A percentile compares a stretch with the other conserved stretches of the same genome.
Conservation (phyloP, 2,888 invertebrate genomes). For the Panzeria rudis region DNA sequence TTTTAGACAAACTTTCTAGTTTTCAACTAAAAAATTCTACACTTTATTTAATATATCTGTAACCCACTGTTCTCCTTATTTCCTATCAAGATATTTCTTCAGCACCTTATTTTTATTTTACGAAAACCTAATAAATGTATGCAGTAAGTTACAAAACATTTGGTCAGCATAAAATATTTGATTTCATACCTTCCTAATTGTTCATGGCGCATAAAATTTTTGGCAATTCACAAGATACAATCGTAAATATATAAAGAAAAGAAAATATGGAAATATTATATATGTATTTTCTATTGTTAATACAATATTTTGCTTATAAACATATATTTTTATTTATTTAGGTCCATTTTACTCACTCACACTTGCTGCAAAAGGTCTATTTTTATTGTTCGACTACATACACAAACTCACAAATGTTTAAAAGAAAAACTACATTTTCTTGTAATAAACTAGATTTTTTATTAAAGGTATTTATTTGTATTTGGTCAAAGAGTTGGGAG, state of each 20-base stretch:
- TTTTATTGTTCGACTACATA: not conserved
- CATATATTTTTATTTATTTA: slow-evolving; percentile 83
- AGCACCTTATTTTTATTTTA: not conserved
- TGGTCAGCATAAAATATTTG: slow-evolving; percentile 70
- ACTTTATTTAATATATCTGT: no score
- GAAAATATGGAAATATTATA: slow-evolving; percentile 47
- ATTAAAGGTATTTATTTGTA: slow-evolving; percentile 55
- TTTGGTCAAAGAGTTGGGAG: slow-evolving; percentile 41
- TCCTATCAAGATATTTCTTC: slow-evolving; percentile 11
- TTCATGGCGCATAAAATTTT: slow-evolving; percentile 38
- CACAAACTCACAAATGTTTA: not conserved
- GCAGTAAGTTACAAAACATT: slow-evolving; percentile 37
- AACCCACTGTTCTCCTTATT: not conserved
- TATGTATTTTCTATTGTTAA: slow-evolving; percentile 75
- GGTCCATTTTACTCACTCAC: slow-evolving; percentile 72
- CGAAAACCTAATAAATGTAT: not conserved
- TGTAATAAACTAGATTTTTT: slow-evolving; percentile 52
- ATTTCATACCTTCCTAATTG: slow-evolving; percentile 56
- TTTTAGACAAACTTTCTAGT: no score
- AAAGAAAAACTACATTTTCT: slow-evolving; percentile 56
- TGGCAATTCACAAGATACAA: slow-evolving; percentile 59
- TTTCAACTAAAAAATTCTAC: no score
- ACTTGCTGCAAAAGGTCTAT: slow-evolving; percentile 35
- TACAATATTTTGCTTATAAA: slow-evolving; percentile 81
- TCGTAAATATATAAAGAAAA: slow-evolving; percentile 40